Conservation (phyloP, 2,113 vertebrate genomes). For the Cebidichthys violaceus region DNA sequence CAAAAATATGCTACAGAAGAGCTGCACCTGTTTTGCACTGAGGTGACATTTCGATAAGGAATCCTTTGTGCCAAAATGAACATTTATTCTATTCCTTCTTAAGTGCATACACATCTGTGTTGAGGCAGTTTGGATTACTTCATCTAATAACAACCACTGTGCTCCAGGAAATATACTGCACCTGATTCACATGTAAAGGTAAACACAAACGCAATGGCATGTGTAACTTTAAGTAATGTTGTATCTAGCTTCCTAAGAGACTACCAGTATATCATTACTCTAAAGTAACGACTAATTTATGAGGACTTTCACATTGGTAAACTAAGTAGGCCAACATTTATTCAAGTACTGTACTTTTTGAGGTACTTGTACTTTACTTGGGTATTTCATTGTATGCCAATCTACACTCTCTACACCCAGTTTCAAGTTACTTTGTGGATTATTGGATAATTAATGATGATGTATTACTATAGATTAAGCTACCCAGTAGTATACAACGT, state of each 20-base stretch:
- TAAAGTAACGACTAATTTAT: background rate
- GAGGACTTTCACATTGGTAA: background rate
- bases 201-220: background rate
- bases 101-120: background rate
- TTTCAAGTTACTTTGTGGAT: background rate
- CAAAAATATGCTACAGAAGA: background rate
- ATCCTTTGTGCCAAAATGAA: background rate
- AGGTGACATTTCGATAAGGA: background rate
- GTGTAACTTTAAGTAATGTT: too few species aligned
- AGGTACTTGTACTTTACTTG: background rate
- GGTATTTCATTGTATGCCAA: background rate
- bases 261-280: background rate
- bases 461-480: background rate
- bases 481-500: background rate
- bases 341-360: background rate
- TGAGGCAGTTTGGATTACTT: background rate
- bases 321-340: background rate
- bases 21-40: constrained; percentile 6
- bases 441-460: too few species aligned
- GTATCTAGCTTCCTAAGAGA: background rate
- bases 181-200: constrained; percentile 21
- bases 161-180: background rate
- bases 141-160: background rate
- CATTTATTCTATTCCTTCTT: background rate
- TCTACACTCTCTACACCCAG: background rate